A percentile compares a stretch with the other conserved stretches of the same genome.
These are phyloP conservation scores for Sphecodes monilicornis DNA, from an alignment of 2,888 invertebrate genomes.

Conservation along the genomic window DNA sequence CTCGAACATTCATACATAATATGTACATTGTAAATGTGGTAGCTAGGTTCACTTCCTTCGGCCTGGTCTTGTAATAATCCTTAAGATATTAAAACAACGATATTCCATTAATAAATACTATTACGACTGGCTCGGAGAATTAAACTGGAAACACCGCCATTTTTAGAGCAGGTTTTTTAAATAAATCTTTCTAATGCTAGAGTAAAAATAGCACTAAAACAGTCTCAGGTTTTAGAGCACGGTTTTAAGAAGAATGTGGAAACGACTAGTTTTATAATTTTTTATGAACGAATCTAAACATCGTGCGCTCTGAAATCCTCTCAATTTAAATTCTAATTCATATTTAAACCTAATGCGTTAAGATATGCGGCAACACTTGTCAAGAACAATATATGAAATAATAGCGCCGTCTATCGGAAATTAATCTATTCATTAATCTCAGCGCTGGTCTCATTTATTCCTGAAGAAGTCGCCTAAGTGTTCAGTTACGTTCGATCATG, in stretches of 20 bases:
- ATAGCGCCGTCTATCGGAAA: too few relatives aligned
- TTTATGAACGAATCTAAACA: not conserved
- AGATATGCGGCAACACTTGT: too few relatives aligned
- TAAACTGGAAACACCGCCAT: not conserved
- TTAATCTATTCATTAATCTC: too few relatives aligned
- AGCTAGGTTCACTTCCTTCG: not conserved
- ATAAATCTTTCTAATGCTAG: not conserved
- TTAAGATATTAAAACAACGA: not conserved
- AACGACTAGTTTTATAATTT: too few relatives aligned
- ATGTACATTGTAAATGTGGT: not conserved
- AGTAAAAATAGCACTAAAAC: not conserved
- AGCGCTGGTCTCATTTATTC: too few relatives aligned
- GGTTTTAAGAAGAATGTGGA: not conserved
- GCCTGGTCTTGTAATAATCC: not conserved
- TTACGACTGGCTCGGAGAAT: not conserved
- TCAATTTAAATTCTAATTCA: too few relatives aligned
- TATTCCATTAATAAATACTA: not conserved
- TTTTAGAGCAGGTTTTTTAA: not conserved
- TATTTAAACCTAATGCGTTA: too few relatives aligned
- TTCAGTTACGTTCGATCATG: too few relatives aligned
- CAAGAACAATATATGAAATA: too few relatives aligned
- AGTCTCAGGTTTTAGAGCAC: not conserved
- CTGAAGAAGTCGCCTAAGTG: too few relatives aligned
- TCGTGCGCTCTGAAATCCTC: too few relatives aligned
- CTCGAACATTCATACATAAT: not conserved